These are phyloP conservation scores for Thelaira solivaga DNA, from an alignment of 2,888 invertebrate genomes.

Conservation along the genomic window DNA sequence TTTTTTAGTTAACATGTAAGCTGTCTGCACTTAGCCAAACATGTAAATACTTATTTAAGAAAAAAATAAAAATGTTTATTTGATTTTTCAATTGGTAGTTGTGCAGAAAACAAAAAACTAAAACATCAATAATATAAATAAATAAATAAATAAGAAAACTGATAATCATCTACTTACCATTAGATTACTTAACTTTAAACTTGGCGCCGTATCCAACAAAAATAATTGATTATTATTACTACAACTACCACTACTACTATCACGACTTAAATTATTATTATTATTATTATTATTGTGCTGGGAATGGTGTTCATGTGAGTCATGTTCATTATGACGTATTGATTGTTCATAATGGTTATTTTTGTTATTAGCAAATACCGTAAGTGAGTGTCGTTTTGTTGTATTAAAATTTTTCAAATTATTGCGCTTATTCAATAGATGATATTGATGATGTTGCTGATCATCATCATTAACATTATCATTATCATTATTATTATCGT, in stretches of 20 bases:
- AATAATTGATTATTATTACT: conserved; percentile 66
- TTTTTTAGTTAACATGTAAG: conserved; percentile 48
- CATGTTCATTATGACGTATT: conserved; percentile 52
- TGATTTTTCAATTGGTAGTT: background rate
- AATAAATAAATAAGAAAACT: background rate
- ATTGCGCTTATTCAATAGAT: conserved; percentile 66
- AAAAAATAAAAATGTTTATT: no score
- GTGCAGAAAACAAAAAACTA: background rate
- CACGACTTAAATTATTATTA: conserved; percentile 52
- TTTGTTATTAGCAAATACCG: conserved; percentile 40
- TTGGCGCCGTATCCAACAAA: conserved; percentile 74
- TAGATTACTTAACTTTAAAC: conserved; percentile 77
- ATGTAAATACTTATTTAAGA: no score
- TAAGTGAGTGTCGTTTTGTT: conserved; percentile 51
- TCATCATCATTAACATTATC: conserved; percentile 54
- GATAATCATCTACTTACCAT: conserved; percentile 73
- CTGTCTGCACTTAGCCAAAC: conserved; percentile 14
- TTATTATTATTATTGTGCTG: conserved; percentile 31
- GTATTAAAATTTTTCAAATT: conserved; percentile 51
- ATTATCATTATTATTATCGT: conserved; percentile 63
- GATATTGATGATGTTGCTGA: conserved; percentile 19
- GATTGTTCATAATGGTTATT: conserved; percentile 51
- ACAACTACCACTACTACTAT: conserved; percentile 59
- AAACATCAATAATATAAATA: no score
- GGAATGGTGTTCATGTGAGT: conserved; percentile 52